Base-by-base conservation (phyloP, 2,888 invertebrate genomes). In the Hypselothyrea guttata region DNA sequence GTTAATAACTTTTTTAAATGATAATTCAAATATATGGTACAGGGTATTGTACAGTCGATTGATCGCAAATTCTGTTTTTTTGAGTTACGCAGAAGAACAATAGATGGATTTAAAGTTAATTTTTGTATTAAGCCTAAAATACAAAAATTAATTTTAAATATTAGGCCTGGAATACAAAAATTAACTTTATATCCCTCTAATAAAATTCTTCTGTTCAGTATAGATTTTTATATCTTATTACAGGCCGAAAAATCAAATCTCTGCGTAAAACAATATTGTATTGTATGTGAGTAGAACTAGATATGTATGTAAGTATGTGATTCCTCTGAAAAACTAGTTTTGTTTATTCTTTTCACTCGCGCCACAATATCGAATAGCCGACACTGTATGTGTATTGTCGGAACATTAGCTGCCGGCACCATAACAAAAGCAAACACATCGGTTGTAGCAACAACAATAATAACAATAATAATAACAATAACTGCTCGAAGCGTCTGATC, bases 251-350 rank as follows among this genome's bases (percentile, higher is more conserved):
- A 22, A 22, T 47, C 54, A 48, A 48, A 66, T 30, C 30, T 41
- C n/a, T 40, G n/a, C 15, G 13, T 12, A 54, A 37, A 46, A 11
- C 37, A 31, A 69, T 22, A 2, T 4, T 5, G 5, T 22, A 31
- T 57, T 48, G 40, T 51, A 49, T 57, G 47, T 30, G 33, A n/a
- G n/a, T n/a, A n/a, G n/a, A n/a, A n/a, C n/a, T 11, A 16, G 9
- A 41, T 16, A 7, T 13, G n/a, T 22, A 33, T 41, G 41, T 22
- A 11, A 4, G 42, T 12, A 31, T 11, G 33, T 12, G 37, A 41
- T 53, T 58, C 44, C 51, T 37, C 48, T 54, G 45, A 61, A 67
- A 75, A 84, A 76, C 74, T 48, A 53, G 67, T 84, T 84, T 84
- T 62, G 11, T 5, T 22, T 22, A 22, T 22, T 22, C 22, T 28